Evolutionary conservation across 2,113 vertebrate genomes (phyloP).

Genomic region (Alligator mississippiensis): DNA sequence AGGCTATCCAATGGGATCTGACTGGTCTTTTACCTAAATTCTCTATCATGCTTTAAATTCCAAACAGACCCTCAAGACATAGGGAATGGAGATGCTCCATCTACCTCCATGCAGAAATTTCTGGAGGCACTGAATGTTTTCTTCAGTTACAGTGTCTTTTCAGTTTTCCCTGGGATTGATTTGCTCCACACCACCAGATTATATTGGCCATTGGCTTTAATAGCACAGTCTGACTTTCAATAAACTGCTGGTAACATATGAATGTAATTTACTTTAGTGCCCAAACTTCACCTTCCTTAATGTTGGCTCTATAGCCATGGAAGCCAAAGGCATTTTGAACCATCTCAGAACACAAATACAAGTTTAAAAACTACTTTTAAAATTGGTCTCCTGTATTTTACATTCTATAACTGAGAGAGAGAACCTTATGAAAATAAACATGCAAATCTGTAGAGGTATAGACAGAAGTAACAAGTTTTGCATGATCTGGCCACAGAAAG

Average conservation of each 20-base stretch:
- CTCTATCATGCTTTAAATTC: neutral
- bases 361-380: neutral
- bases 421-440: neutral
- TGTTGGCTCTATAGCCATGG: neutral
- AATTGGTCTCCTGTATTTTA: neutral
- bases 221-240: neutral
- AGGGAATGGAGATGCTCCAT: rapidly evolving
- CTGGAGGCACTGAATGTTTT: neutral
- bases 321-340: neutral
- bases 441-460: neutral
- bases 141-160: neutral
- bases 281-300: neutral
- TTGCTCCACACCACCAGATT: neutral
- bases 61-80: neutral
- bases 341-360: neutral
- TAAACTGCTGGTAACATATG: neutral
- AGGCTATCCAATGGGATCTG: neutral
- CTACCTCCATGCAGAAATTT: rapidly evolving
- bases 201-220: neutral
- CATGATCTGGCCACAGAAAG: too few species aligned
- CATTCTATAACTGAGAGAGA: neutral
- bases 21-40: neutral
- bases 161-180: neutral
- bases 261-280: neutral
- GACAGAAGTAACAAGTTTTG: too few species aligned